Conservation (phyloP, 2,888 invertebrate genomes). For the Luffia ferchaultella region DNA sequence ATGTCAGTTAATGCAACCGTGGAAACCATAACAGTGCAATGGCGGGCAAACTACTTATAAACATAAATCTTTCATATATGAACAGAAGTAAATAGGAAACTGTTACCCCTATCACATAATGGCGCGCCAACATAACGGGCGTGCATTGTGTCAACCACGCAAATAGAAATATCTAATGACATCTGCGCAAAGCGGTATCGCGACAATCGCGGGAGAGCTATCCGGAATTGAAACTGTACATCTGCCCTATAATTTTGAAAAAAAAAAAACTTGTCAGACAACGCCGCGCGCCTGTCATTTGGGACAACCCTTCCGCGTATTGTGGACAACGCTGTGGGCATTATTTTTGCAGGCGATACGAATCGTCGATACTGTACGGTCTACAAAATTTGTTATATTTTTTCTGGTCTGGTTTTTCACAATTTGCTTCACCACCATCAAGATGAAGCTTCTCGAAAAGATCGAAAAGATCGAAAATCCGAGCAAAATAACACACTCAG, state of each 20-base stretch:
- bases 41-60: too few species aligned
- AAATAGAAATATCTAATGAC: background rate
- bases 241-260: constrained; percentile 3
- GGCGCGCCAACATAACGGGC: background rate
- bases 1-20: too few species aligned
- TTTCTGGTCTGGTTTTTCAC: too few species aligned
- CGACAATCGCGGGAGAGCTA: background rate
- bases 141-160: background rate
- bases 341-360: constrained; percentile 26
- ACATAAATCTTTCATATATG: too few species aligned
- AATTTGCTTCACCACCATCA: too few species aligned
- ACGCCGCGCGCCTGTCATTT: constrained; percentile 43
- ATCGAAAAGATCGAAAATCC: too few species aligned
- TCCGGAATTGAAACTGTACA: background rate
- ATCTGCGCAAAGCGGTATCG: background rate
- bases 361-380: constrained; percentile 18
- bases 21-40: too few species aligned
- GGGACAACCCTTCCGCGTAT: constrained; percentile 46
- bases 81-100: background rate
- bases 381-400: constrained; percentile 28
- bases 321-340: constrained; percentile 20
- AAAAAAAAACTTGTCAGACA: constrained; percentile 21
- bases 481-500: too few species aligned
- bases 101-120: background rate
- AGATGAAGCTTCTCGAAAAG: too few species aligned